Evolutionary conservation across 2,113 vertebrate species (phyloP).

Genomic region (Brevimyrus niger): DNA sequence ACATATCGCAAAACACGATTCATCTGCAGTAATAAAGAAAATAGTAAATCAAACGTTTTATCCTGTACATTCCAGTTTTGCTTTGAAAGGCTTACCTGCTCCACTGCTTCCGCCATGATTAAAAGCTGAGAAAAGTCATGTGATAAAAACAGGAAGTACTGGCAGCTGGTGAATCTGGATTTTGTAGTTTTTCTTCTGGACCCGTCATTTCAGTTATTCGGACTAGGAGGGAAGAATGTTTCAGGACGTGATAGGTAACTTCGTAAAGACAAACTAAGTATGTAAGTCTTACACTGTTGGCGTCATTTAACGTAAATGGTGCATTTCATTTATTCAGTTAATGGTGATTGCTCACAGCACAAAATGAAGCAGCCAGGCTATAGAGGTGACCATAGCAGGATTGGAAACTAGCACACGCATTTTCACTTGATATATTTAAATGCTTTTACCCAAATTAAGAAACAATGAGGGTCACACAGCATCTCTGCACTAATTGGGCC

Average conservation of each 20-base stretch:
- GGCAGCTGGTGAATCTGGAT: constrained; percentile 43
- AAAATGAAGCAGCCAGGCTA: not conserved
- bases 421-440: not conserved
- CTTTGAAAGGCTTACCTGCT: constrained; percentile 62
- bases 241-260: not conserved
- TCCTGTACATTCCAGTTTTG: not conserved
- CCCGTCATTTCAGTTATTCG: not conserved
- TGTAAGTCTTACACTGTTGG: not conserved
- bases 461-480: not conserved
- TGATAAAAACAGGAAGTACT: constrained; percentile 49
- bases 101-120: constrained; percentile 76
- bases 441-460: not conserved
- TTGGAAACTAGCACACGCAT: not conserved
- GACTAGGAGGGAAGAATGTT: not conserved
- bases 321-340: not conserved
- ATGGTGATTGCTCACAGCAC: not conserved
- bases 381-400: not conserved
- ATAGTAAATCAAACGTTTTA: not conserved
- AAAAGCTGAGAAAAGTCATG: constrained; percentile 50
- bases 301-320: not conserved
- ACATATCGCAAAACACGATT: not conserved
- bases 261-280: not conserved
- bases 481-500: not conserved
- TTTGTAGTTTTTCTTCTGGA: constrained; percentile 42
- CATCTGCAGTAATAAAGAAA: not conserved